These are phyloP conservation scores for Notodromas monacha DNA, from an alignment of 2,888 invertebrate genomes.

Conservation along the genomic window DNA sequence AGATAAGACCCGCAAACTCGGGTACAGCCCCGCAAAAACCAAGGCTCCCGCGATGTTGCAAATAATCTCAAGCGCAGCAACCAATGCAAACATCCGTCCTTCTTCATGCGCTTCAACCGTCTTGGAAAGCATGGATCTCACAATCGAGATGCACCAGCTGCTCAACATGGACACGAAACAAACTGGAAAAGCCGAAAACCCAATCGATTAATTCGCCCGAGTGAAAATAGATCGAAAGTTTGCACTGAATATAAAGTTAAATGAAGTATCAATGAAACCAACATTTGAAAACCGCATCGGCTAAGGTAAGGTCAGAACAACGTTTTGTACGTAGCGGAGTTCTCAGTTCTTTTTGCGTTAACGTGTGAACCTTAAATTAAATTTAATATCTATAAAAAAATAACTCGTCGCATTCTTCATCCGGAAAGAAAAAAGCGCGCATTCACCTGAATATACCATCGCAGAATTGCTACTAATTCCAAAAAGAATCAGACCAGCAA, in stretches of 20 bases:
- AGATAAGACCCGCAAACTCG: slow-evolving; percentile 14
- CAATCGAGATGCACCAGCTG: slow-evolving; percentile 16
- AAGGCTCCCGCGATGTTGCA: slow-evolving; percentile 16
- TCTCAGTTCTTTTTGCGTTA: too few relatives aligned
- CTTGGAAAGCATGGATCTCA: slow-evolving; percentile 17
- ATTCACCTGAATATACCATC: slow-evolving; percentile 16
- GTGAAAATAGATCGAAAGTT: background rate
- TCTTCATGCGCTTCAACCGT: slow-evolving; percentile 16
- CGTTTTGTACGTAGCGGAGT: too few relatives aligned
- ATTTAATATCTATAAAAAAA: too few relatives aligned
- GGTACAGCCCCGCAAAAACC: slow-evolving; percentile 17
- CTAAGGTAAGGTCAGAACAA: too few relatives aligned
- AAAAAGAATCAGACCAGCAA: slow-evolving; percentile 14
- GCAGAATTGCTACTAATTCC: slow-evolving; percentile 14
- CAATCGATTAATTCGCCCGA: background rate
- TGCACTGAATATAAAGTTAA: too few relatives aligned
- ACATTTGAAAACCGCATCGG: too few relatives aligned
- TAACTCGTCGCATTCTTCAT: too few relatives aligned
- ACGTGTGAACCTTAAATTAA: too few relatives aligned
- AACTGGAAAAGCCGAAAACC: slow-evolving; percentile 12
- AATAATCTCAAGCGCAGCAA: slow-evolving; percentile 17
- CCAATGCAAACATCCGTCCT: slow-evolving; percentile 17
- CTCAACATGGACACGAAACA: slow-evolving; percentile 15
- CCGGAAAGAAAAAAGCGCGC: slow-evolving; percentile 5
- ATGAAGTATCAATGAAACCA: too few relatives aligned